A percentile compares a stretch with the other conserved stretches of the same genome.
Evolutionary conservation across 2,113 vertebrate species (phyloP).

Genomic region (Muntiacus muntjak): DNA sequence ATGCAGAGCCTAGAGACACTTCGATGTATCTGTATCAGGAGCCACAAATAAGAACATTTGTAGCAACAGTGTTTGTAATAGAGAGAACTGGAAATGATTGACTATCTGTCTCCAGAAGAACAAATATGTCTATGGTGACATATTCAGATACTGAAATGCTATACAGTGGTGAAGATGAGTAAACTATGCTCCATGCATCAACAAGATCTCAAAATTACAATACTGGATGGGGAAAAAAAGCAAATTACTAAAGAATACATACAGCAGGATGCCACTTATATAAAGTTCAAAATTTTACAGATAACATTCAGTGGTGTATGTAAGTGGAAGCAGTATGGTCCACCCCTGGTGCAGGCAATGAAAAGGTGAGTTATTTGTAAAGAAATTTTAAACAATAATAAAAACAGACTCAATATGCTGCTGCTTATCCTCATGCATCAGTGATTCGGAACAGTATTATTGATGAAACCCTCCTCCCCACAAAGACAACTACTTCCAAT

Average conservation of each 20-base stretch:
- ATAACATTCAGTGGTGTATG: neutral
- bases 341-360: neutral
- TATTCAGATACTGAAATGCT: neutral
- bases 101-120: neutral
- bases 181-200: neutral
- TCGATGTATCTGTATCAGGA: neutral
- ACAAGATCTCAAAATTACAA: neutral
- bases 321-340: neutral
- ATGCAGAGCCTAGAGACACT: neutral
- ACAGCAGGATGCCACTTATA: neutral
- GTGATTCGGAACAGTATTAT: neutral
- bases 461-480: neutral
- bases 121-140: too few relatives aligned
- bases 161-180: neutral
- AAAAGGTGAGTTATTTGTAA: neutral
- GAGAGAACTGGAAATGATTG: neutral
- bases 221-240: neutral
- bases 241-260: neutral
- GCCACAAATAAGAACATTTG: neutral
- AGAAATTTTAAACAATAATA: conserved; percentile 1
- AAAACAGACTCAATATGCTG: neutral
- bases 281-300: neutral
- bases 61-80: neutral
- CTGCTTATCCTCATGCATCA: neutral
- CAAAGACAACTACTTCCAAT: neutral